Evolutionary conservation across 2,888 invertebrate genomes (phyloP).

Genomic region (Zygaena filipendulae): DNA sequence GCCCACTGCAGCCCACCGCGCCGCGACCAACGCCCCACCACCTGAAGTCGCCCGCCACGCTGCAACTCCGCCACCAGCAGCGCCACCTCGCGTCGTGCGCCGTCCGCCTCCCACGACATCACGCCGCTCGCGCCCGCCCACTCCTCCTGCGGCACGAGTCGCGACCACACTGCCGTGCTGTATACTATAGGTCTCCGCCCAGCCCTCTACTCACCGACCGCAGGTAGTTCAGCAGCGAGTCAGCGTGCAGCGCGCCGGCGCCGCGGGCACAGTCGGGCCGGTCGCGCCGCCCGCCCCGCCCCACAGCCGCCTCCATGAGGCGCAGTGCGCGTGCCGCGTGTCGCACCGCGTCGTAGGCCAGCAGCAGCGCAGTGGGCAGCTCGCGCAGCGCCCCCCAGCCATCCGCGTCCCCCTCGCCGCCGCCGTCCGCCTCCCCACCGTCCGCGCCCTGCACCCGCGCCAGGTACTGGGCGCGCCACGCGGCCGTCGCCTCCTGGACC

Average conservation of each 20-base stretch:
- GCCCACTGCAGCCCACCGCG: slow-evolving; percentile 31
- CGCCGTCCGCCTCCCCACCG: slow-evolving; percentile 12
- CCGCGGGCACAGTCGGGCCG: slow-evolving; percentile 32
- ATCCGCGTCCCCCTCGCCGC: slow-evolving; percentile 12
- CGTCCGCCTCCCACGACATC: slow-evolving; percentile 32
- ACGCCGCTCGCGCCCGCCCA: slow-evolving; percentile 21
- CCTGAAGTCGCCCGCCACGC: slow-evolving; percentile 34
- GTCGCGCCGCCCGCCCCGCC: slow-evolving; percentile 16
- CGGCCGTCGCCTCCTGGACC: slow-evolving; percentile 18
- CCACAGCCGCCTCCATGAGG: slow-evolving; percentile 24
- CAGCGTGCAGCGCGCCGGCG: slow-evolving; percentile 43
- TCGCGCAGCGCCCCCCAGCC: slow-evolving; percentile 18
- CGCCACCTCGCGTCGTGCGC: slow-evolving; percentile 27
- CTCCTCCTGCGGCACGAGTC: slow-evolving; percentile 27
- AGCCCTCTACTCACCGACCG: slow-evolving; percentile 32
- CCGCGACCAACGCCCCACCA: slow-evolving; percentile 34
- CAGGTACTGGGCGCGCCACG: slow-evolving; percentile 19
- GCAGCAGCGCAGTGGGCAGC: slow-evolving; percentile 28
- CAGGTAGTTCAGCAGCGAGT: slow-evolving; percentile 49
- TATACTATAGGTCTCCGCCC: slow-evolving; percentile 9
- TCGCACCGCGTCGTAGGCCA: slow-evolving; percentile 30
- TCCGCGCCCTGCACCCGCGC: slow-evolving; percentile 21
- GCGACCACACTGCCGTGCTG: slow-evolving; percentile 12
- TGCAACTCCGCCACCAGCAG: slow-evolving; percentile 39
- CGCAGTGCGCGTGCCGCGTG: slow-evolving; percentile 23